These are phyloP conservation scores for Chrysochloris asiatica DNA, from an alignment of 2,113 vertebrate genomes.

Conservation along the genomic window DNA sequence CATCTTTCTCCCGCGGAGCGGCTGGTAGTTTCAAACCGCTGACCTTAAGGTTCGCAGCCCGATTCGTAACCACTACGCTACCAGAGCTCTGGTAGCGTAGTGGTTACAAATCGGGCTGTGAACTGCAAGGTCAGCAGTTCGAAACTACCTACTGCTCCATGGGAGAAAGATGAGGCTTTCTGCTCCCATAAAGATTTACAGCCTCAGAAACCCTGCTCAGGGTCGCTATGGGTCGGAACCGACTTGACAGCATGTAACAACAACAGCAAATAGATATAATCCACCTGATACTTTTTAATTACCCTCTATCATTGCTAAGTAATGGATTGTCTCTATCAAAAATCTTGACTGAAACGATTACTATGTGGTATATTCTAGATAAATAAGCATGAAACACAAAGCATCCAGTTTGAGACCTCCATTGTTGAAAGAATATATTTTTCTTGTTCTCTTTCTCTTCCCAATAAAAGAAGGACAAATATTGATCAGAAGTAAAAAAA, in stretches of 20 bases:
- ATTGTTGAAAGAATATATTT: neutral
- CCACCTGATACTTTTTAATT: neutral
- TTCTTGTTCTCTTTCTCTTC: neutral
- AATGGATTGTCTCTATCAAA: slow-evolving; percentile 15
- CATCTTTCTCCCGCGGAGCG: too few relatives aligned
- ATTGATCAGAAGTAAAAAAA: neutral
- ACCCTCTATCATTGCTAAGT: neutral
- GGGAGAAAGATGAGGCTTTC: too few relatives aligned
- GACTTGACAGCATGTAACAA: slow-evolving; percentile 14
- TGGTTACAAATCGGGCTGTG: too few relatives aligned
- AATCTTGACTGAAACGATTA: neutral
- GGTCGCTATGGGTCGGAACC: too few relatives aligned
- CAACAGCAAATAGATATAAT: neutral
- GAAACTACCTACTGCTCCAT: too few relatives aligned
- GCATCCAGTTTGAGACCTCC: neutral
- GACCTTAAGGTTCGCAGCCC: too few relatives aligned
- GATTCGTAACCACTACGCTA: too few relatives aligned
- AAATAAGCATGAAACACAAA: neutral
- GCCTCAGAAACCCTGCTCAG: too few relatives aligned
- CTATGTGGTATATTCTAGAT: fast-evolving
- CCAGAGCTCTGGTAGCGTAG: too few relatives aligned
- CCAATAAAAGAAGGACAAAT: neutral
- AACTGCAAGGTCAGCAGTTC: too few relatives aligned
- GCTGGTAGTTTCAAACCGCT: too few relatives aligned
- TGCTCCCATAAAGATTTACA: too few relatives aligned